These are phyloP conservation scores for Syndactyla subalaris DNA, from an alignment of 2,797 vertebrate species.

Conservation along the genomic window DNA sequence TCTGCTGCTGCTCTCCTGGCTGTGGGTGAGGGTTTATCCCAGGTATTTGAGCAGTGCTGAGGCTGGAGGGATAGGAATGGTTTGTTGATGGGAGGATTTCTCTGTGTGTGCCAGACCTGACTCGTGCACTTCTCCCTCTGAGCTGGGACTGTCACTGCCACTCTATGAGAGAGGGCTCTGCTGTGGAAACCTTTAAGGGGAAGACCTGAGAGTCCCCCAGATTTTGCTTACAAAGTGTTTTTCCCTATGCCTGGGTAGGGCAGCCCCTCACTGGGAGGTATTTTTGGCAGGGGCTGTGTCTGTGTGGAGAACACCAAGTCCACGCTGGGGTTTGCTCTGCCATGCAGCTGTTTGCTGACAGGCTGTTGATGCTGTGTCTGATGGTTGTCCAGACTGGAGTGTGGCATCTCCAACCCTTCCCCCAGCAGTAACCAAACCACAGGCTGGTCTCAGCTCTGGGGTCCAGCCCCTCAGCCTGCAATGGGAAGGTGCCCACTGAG, in stretches of 20 bases:
- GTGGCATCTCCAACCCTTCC: neutral
- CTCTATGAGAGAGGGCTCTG: fast-evolving
- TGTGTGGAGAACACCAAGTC: fast-evolving
- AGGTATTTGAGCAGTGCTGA: neutral
- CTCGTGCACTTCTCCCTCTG: neutral
- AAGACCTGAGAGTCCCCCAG: neutral
- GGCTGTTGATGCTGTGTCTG: neutral
- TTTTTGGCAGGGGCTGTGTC: neutral
- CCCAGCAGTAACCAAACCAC: fast-evolving
- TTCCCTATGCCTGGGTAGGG: neutral
- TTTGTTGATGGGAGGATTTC: neutral
- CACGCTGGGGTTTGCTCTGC: neutral
- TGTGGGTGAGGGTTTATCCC: neutral
- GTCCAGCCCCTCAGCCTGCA: neutral
- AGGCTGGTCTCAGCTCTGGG: neutral
- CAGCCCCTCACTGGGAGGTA: neutral
- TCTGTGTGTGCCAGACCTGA: neutral
- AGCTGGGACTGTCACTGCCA: fast-evolving
- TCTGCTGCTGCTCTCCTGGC: neutral
- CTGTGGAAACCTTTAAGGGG: neutral
- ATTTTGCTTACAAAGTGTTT: neutral
- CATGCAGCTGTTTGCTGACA: neutral
- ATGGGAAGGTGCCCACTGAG: neutral
- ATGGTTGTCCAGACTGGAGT: neutral
- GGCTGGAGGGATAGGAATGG: fast-evolving